Conservation (phyloP, 1,140 invertebrate species). For the Ceratosolen fusciceps region DNA sequence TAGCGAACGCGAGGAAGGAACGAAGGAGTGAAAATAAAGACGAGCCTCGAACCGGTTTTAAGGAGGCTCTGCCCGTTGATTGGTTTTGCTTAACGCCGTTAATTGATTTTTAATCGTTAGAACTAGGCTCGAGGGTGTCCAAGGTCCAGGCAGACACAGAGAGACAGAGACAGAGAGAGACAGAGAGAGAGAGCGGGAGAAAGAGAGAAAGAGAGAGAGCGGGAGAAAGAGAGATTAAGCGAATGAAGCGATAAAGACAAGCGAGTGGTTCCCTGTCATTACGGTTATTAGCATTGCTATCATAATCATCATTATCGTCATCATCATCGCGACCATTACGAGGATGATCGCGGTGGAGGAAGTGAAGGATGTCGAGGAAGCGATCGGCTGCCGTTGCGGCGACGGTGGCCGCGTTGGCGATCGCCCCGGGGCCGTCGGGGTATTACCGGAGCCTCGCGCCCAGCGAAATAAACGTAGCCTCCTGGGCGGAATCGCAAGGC, state of each 20-base stretch:
- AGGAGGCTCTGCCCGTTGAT: constrained; percentile 27
- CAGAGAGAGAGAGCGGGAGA: too few relatives aligned
- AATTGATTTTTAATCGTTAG: constrained; percentile 60
- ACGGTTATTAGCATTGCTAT: constrained; percentile 43
- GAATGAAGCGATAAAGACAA: constrained; percentile 57
- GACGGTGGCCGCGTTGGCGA: background rate
- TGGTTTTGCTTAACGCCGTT: constrained; percentile 49
- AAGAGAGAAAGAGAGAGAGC: too few relatives aligned
- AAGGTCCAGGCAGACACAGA: too few relatives aligned
- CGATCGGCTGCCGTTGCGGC: constrained; percentile 27
- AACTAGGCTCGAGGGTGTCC: constrained; percentile 33
- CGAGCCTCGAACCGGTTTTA: constrained; percentile 31
- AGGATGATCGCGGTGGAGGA: too few relatives aligned
- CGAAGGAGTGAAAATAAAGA: constrained; percentile 12
- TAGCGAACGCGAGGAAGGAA: background rate
- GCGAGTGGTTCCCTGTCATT: constrained; percentile 30
- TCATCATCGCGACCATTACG: constrained; percentile 26
- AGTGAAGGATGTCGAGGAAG: background rate
- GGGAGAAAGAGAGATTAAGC: too few relatives aligned
- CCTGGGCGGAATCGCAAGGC: constrained; percentile 38
- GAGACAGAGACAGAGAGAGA: too few relatives aligned
- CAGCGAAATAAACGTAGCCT: constrained; percentile 38
- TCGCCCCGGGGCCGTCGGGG: background rate
- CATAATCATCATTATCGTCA: constrained; percentile 42
- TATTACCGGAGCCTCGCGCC: constrained; percentile 25